Conservation (phyloP, 2,888 invertebrate species). For the Caenorhabditis becei region DNA sequence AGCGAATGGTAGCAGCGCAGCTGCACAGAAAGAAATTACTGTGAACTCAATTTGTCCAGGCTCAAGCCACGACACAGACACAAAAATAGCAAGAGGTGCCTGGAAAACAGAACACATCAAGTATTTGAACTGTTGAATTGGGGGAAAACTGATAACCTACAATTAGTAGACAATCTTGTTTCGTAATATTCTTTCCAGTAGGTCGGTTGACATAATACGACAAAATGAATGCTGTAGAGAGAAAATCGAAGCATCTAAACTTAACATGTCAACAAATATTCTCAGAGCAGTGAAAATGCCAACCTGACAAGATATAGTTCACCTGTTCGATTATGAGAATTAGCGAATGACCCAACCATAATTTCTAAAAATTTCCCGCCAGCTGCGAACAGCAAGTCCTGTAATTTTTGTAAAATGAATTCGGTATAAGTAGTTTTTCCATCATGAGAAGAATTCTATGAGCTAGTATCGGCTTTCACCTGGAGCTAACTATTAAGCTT, state of each 20-base stretch:
- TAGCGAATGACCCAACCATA: constrained; percentile 70
- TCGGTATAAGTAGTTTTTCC: too few relatives aligned
- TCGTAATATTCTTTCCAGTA: background rate
- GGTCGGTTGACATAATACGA: constrained; percentile 15
- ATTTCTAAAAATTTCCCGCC: constrained; percentile 70
- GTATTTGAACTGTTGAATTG: background rate
- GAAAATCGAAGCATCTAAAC: constrained; percentile 28
- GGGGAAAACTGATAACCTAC: constrained; percentile 2
- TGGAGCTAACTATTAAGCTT: too few relatives aligned
- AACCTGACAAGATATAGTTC: constrained; percentile 78
- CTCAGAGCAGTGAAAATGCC: background rate
- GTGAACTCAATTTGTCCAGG: constrained; percentile 79
- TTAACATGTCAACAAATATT: too few relatives aligned
- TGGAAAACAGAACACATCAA: constrained; percentile 37
- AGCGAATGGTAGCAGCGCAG: constrained; percentile 73
- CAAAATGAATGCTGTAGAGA: constrained; percentile 20
- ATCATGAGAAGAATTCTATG: too few relatives aligned
- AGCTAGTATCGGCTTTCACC: too few relatives aligned
- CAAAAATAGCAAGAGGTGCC: constrained; percentile 74
- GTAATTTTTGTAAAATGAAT: too few relatives aligned
- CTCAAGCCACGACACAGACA: constrained; percentile 79
- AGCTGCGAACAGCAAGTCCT: constrained; percentile 67
- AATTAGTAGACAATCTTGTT: constrained; percentile 35
- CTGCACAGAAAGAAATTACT: constrained; percentile 66
- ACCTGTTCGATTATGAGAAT: constrained; percentile 78